These are phyloP conservation scores for Apodemia duryi DNA, from an alignment of 2,888 invertebrate genomes.

Conservation along the genomic window DNA sequence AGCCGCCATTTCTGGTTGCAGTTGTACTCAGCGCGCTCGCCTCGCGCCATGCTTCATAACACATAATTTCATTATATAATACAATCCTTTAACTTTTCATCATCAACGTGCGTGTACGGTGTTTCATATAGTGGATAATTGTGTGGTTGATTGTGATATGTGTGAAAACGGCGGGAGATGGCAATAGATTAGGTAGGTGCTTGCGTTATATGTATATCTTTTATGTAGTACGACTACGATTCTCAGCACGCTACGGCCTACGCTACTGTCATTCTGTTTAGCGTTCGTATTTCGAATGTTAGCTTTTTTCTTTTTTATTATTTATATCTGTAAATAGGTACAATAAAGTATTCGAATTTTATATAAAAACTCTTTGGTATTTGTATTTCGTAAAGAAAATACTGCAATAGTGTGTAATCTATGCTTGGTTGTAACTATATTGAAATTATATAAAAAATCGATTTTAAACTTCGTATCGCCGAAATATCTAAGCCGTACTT, in stretches of 20 bases:
- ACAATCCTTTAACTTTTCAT: constrained; percentile 27
- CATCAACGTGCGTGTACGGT: constrained; percentile 30
- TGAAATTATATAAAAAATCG: too few species aligned
- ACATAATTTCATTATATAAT: constrained; percentile 55
- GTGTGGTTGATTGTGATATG: constrained; percentile 29
- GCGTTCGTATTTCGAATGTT: constrained; percentile 23
- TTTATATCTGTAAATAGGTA: constrained; percentile 15
- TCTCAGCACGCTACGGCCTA: constrained; percentile 29
- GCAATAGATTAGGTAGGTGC: constrained; percentile 32
- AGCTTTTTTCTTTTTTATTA: constrained; percentile 15
- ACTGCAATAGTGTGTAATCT: too few species aligned
- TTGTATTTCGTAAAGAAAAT: too few species aligned
- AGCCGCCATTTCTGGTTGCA: constrained; percentile 72
- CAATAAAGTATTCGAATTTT: not conserved
- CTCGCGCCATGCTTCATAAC: constrained; percentile 60
- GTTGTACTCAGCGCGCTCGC: constrained; percentile 58
- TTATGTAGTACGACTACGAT: constrained; percentile 21
- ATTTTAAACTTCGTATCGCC: too few species aligned
- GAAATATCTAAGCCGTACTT: too few species aligned
- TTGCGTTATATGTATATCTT: constrained; percentile 17
- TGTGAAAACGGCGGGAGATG: constrained; percentile 30
- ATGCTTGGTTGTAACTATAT: too few species aligned
- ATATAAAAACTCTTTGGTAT: too few species aligned
- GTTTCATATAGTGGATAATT: constrained; percentile 28
- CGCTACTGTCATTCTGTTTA: constrained; percentile 24